Evolutionary conservation across 2,888 invertebrate genomes (phyloP), one percentile per base, ranked within the genome.

Genomic region (Panzeria rudis): DNA sequence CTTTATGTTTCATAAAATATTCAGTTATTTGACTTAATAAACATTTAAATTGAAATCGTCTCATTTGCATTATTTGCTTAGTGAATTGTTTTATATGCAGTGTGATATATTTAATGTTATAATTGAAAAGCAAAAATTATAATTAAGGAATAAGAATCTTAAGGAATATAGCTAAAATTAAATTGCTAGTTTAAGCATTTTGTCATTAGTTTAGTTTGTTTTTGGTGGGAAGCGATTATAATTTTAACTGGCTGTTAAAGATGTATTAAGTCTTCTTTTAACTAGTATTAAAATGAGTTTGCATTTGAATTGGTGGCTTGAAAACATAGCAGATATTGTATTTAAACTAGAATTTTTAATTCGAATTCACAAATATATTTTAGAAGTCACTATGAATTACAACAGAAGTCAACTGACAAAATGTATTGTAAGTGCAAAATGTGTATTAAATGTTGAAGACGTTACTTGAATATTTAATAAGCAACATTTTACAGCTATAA

Each of bases 11-110:
- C 82, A 85, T 82, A 82, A 85, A 85, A 85, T 82, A 85, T 85
- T 85, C 85, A 82, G 78, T 82, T 82, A 83, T 86, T 86, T 83
- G 83, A 77, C 83, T 86, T 83, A 73, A 77, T 86, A 83, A 83
- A 83, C 83, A 86, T 86, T 86, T 86, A 86, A 86, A 86, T 86
- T 83, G 76, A 83, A 86, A 83, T 77, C 86, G 86, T 86, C 83
- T 86, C 83, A 86, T 83, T 86, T 83, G 83, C 83, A 86, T 86
- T 86, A 83, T 86, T 86, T 86, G 86, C 17, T 77, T 68, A 64
- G 76, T 73, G 79, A 86, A 83, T 83, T 77, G 83, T 56, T 79
- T 71, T 64, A 77, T 64, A 64, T 71, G 71, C 64, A 77, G 71
- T 68, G 84, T 84, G 76, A 76, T 80, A 76, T 76, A 66, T 85